phyloP scores from a whole-genome alignment of 2,113 vertebrate species.

The Silurus asotus region DNA sequence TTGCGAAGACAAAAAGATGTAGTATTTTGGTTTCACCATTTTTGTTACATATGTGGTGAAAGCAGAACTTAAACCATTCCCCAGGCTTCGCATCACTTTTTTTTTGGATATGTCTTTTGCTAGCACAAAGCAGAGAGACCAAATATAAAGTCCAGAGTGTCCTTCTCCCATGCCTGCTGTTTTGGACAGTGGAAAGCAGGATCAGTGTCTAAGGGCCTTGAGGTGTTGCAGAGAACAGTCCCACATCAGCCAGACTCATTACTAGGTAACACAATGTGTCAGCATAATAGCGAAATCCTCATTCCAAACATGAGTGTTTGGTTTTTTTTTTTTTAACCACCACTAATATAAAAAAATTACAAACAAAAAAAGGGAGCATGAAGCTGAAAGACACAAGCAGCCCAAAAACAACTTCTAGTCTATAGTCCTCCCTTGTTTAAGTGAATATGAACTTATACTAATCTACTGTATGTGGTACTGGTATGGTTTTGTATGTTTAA shows the following conservation, averaged over 20 bases:
- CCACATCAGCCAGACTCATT: neutral
- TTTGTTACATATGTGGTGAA: neutral
- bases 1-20: conserved; percentile 6
- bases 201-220: neutral
- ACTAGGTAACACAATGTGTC: conserved; percentile 3
- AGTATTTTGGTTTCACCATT: conserved; percentile 14
- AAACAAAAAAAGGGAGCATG: conserved; percentile 50
- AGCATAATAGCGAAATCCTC: neutral
- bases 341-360: conserved; percentile 10
- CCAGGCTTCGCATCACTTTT: conserved; percentile 23
- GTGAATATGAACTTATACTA: conserved; percentile 59
- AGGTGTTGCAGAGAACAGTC: neutral
- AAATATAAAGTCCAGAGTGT: conserved; percentile 25
- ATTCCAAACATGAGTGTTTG: neutral
- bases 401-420: conserved; percentile 46
- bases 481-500: conserved; percentile 58
- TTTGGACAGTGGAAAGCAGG: neutral
- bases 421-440: conserved; percentile 55
- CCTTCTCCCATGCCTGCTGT: neutral
- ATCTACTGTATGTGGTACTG: conserved; percentile 61
- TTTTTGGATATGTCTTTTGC: conserved; percentile 26
- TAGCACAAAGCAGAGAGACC: conserved; percentile 41
- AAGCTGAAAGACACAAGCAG: conserved; percentile 40
- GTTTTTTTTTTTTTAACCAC: conserved; percentile 13
- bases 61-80: neutral